Conservation (phyloP, 1,140 invertebrate genomes). For the Aphelenchoides besseyi region DNA sequence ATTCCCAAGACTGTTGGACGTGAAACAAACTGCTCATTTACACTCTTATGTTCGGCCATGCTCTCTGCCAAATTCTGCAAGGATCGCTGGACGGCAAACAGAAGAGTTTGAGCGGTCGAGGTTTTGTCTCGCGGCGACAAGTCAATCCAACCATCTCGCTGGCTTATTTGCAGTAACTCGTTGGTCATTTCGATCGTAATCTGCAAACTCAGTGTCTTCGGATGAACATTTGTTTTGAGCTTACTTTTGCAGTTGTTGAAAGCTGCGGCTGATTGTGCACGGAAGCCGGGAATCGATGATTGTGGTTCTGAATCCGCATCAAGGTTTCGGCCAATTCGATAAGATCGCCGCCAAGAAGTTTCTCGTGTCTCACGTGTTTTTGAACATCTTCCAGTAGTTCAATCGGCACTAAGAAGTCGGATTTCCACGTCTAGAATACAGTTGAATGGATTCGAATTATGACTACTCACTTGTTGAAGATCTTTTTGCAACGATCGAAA, state of each 20-base stretch:
- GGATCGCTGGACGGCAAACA: background rate
- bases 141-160: background rate
- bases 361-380: background rate
- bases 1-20: background rate
- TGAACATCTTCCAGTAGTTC: background rate
- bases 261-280: background rate
- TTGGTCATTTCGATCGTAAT: background rate
- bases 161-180: background rate
- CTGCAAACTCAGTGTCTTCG: too few relatives aligned
- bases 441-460: background rate
- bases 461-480: background rate
- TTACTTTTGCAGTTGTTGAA: background rate
- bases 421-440: background rate
- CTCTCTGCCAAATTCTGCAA: background rate
- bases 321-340: background rate
- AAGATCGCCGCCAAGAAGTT: background rate
- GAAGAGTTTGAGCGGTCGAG: background rate
- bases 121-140: background rate
- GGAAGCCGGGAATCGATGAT: background rate
- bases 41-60: background rate
- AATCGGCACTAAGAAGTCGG: background rate
- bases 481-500: background rate
- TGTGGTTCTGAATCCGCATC: background rate
- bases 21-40: background rate
- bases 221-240: background rate